Evolutionary conservation across 2,888 invertebrate species (phyloP).

Genomic region (Encarsia formosa): DNA sequence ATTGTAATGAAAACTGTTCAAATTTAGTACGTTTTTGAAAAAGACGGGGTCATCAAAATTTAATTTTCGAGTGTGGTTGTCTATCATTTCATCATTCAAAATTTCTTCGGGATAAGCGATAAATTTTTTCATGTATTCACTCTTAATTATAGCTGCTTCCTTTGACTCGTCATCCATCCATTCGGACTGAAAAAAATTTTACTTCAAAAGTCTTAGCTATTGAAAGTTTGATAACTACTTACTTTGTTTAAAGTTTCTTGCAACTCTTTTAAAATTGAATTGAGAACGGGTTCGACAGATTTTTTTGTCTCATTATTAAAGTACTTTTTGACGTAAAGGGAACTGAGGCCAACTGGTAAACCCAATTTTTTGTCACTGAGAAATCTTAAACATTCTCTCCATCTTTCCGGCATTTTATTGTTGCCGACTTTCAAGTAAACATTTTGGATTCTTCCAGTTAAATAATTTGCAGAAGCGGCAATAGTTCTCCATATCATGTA

Average conservation of each 20-base stretch:
- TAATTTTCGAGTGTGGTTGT: slow-evolving; percentile 2
- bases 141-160: slow-evolving; percentile 8
- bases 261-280: slow-evolving; percentile 5
- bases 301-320: slow-evolving; percentile 1
- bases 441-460: not conserved
- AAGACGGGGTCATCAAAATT: not conserved
- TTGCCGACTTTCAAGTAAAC: not conserved
- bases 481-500: slow-evolving; percentile 82
- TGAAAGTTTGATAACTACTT: not conserved
- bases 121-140: slow-evolving; percentile 7
- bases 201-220: not conserved
- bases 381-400: slow-evolving; percentile 6
- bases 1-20: slow-evolving; percentile 7
- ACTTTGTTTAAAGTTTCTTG: slow-evolving; percentile 1
- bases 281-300: slow-evolving; percentile 2
- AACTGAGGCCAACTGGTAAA: slow-evolving; percentile 5
- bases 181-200: not conserved
- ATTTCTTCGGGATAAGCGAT: slow-evolving; percentile 18
- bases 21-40: slow-evolving; percentile 4
- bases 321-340: slow-evolving; percentile 18
- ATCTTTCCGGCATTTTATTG: not conserved
- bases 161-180: slow-evolving; percentile 9
- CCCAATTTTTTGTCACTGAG: not conserved
- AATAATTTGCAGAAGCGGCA: not conserved
- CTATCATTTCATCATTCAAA: slow-evolving; percentile 7